Evolutionary conservation across 1,140 invertebrate genomes (phyloP).

Genomic region (Drosophila chauvacae): DNA sequence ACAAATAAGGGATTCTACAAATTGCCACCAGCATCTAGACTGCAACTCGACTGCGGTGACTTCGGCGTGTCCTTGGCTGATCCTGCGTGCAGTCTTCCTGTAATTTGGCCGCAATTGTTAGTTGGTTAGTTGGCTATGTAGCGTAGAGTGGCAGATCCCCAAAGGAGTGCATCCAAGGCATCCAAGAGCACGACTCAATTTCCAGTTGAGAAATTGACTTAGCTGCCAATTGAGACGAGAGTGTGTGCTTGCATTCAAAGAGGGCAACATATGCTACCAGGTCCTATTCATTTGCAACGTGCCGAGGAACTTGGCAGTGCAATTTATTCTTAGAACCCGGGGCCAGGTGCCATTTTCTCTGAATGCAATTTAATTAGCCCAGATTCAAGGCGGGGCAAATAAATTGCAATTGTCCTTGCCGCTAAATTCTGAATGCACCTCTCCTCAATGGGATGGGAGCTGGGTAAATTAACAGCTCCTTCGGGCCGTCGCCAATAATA

Average conservation of each 20-base stretch:
- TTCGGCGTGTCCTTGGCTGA: slow-evolving; percentile 18
- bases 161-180: slow-evolving; percentile 26
- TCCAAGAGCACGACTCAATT: slow-evolving; percentile 65
- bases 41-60: slow-evolving; percentile 27
- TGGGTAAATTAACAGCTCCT: slow-evolving; percentile 54
- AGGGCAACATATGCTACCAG: slow-evolving; percentile 53
- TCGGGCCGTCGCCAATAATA: slow-evolving; percentile 30
- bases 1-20: slow-evolving; percentile 16
- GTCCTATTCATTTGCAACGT: slow-evolving; percentile 52
- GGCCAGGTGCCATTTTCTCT: slow-evolving; percentile 60
- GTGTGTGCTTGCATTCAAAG: slow-evolving; percentile 62
- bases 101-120: slow-evolving; percentile 63
- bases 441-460: slow-evolving; percentile 19
- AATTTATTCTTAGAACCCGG: slow-evolving; percentile 54
- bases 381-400: slow-evolving; percentile 63
- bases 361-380: slow-evolving; percentile 77
- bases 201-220: slow-evolving; percentile 61
- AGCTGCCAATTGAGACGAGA: slow-evolving; percentile 61
- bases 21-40: slow-evolving; percentile 22
- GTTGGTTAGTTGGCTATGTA: slow-evolving; percentile 22
- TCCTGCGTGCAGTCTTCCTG: slow-evolving; percentile 34
- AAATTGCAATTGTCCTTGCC: slow-evolving; percentile 67
- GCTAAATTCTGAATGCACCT: slow-evolving; percentile 56
- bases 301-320: slow-evolving; percentile 33
- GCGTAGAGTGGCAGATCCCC: slow-evolving; percentile 12